A percentile compares a stretch with the other conserved stretches of the same genome.
phyloP scores from a whole-genome alignment of 1,140 invertebrate species.

The Contarinia nasturtii region DNA sequence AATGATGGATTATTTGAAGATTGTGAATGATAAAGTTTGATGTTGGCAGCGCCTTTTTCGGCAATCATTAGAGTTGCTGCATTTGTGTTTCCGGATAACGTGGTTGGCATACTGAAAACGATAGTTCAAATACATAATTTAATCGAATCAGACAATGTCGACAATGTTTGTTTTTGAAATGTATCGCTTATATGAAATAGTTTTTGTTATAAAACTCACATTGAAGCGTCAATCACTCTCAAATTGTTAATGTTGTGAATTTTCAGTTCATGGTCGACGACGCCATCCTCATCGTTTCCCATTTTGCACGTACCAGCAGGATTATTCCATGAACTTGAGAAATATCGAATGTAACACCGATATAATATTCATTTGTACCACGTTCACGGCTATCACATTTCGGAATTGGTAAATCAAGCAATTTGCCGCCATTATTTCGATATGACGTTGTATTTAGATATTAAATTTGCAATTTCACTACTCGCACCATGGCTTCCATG shows the following conservation, averaged over 20 bases:
- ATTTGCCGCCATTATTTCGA: no score
- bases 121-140: no score
- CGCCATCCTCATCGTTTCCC: neutral
- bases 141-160: no score
- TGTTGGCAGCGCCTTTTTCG: constrained; percentile 28
- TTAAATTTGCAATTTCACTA: no score
- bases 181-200: no score
- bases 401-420: constrained; percentile 12
- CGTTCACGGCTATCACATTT: neutral
- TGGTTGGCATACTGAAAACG: constrained; percentile 24
- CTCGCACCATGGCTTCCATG: no score
- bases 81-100: constrained; percentile 30
- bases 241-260: neutral
- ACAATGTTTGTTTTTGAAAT: no score
- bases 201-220: neutral
- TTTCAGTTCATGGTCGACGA: neutral
- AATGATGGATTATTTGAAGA: no score
- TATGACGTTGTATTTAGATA: no score
- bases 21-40: no score
- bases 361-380: constrained; percentile 7
- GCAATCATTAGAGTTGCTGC: constrained; percentile 31
- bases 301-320: neutral
- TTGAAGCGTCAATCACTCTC: neutral
- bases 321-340: neutral
- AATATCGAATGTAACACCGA: neutral